Conservation (phyloP, 2,888 invertebrate genomes). For the Cistogaster globosa region DNA sequence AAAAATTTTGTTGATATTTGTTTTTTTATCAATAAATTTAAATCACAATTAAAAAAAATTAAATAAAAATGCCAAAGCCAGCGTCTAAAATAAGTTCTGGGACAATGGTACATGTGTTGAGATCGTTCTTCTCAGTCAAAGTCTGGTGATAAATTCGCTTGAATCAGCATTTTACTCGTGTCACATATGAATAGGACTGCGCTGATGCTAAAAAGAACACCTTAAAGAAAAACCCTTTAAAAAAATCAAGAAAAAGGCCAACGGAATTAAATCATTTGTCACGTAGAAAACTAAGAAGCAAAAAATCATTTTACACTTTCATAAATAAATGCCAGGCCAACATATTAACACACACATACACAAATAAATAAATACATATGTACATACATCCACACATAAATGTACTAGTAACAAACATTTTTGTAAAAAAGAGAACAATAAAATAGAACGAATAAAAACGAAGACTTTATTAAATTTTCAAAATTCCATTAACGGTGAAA, state of each 20-base stretch:
- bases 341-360: constrained; percentile 53
- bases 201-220: too few species aligned
- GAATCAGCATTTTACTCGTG: too few species aligned
- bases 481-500: constrained; percentile 74
- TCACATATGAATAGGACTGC: too few species aligned
- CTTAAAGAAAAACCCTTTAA: too few species aligned
- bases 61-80: too few species aligned
- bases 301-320: constrained; percentile 57
- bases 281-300: constrained; percentile 61
- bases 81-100: too few species aligned
- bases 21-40: too few species aligned
- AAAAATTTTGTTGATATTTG: too few species aligned
- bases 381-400: background rate
- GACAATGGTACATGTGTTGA: too few species aligned
- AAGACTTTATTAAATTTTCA: constrained; percentile 75
- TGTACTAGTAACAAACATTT: background rate
- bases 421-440: constrained; percentile 41
- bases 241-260: background rate
- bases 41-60: too few species aligned
- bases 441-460: constrained; percentile 25
- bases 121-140: too few species aligned
- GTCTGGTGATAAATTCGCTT: too few species aligned
- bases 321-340: constrained; percentile 62
- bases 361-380: background rate
- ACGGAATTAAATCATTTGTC: constrained; percentile 63